Conservation (phyloP, 2,888 invertebrate species). For the Cheilosia pagana region DNA sequence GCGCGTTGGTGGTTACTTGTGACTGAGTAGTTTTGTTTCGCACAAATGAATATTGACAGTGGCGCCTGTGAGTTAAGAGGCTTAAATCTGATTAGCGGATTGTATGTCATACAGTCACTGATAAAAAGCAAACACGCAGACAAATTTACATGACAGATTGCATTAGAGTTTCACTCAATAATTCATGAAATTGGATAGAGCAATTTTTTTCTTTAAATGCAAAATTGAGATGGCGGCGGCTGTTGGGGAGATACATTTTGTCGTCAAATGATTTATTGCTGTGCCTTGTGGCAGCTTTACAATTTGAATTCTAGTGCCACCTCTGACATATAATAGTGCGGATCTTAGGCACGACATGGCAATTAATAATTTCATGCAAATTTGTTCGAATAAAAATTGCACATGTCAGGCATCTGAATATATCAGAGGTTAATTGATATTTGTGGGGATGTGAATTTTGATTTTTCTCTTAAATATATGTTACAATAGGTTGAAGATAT, state of each 20-base stretch:
- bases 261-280: slow-evolving; percentile 66
- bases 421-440: slow-evolving; percentile 32
- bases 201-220: slow-evolving; percentile 31
- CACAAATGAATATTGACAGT: slow-evolving; percentile 63
- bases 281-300: slow-evolving; percentile 51
- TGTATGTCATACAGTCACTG: slow-evolving; percentile 51
- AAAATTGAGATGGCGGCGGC: slow-evolving; percentile 23
- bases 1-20: slow-evolving; percentile 48
- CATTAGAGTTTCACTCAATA: slow-evolving; percentile 64
- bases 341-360: slow-evolving; percentile 65
- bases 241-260: slow-evolving; percentile 5
- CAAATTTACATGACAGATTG: slow-evolving; percentile 73
- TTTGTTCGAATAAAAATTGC: slow-evolving; percentile 49
- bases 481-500: not conserved
- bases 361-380: slow-evolving; percentile 70
- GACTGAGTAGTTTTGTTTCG: slow-evolving; percentile 20
- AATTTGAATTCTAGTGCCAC: slow-evolving; percentile 67
- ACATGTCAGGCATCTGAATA: slow-evolving; percentile 49
- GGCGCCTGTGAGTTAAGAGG: slow-evolving; percentile 65
- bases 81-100: slow-evolving; percentile 56
- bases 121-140: slow-evolving; percentile 40
- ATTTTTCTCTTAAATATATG: not conserved
- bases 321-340: slow-evolving; percentile 63
- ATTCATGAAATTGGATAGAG: slow-evolving; percentile 57
- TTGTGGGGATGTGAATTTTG: slow-evolving; percentile 21